Base-by-base conservation (phyloP, 2,888 invertebrate species). In the Coelogynopora nodosa region DNA sequence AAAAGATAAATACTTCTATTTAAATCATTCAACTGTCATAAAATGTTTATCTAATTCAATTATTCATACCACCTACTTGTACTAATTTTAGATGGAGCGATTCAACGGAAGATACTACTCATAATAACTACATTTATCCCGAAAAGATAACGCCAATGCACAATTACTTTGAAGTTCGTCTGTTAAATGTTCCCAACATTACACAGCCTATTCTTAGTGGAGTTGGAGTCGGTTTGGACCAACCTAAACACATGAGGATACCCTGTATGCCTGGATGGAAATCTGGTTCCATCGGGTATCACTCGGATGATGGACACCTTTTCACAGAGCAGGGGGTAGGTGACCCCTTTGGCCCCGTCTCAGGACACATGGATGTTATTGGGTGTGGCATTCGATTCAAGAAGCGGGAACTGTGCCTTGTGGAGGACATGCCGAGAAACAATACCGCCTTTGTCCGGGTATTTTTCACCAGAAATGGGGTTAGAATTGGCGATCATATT, bases 391-490 rank as follows among this genome's bases (percentile, higher is more conserved):
- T 82, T 23, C 2, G 13, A 13, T 82, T 82, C 82, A 30, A 31
- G 30, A 31, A 31, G 13, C 5, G 18, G 27, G 30, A 5, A 2
- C 2, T 26, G 2, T 26, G 30, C 2, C 27, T 31, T 13, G 23
- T 2, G 2, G 23, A 26, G 18, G 27, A 5, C 5, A 2, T 74
- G 2, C 2, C 23, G 23, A 2, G 23, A 74, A 74, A 13, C 27
- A 74, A 26, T 26, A 29, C 13, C n/a, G 30, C 13, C 2, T 10
- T 18, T 5, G 82, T 82, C 18, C 30, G 82, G 1, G 82, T 31
- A 1, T 82, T 82, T 30, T 82, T 82, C 30, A 82, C 82, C 30
- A 30, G 82, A 31, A 82, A 82, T 31, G 82, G 82, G 27, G 27
- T 23, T 74, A 10, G 74, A 13, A 74, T 74, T 23, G 74, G 74